These are phyloP conservation scores for Formica exsecta DNA, from an alignment of 1,140 invertebrate species.

Conservation along the genomic window DNA sequence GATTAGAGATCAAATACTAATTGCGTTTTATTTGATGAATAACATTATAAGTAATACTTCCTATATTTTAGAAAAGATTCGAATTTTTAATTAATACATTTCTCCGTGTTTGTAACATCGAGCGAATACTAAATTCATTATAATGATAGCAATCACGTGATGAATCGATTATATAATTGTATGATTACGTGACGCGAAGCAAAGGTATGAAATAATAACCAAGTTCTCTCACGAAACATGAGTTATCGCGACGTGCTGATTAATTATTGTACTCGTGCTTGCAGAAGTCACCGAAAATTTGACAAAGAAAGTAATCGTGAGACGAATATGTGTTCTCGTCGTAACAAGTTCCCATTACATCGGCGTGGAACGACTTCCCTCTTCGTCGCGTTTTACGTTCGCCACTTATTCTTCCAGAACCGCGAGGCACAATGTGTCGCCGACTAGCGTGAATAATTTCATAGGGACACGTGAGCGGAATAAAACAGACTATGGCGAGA, in stretches of 20 bases:
- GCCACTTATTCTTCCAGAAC: constrained; percentile 54
- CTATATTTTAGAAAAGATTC: neutral
- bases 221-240: neutral
- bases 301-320: constrained; percentile 36
- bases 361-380: neutral
- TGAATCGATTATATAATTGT: neutral
- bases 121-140: neutral
- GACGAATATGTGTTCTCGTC: constrained; percentile 17
- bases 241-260: neutral
- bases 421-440: constrained; percentile 57
- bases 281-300: constrained; percentile 32
- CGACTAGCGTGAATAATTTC: constrained; percentile 57
- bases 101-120: neutral
- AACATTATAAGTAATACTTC: neutral
- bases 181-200: neutral
- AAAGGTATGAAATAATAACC: neutral
- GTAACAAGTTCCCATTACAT: constrained; percentile 30
- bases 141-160: neutral
- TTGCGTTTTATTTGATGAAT: too few relatives aligned
- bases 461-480: constrained; percentile 52
- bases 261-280: neutral
- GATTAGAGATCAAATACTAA: neutral
- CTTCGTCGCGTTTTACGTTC: constrained; percentile 36
- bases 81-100: neutral
- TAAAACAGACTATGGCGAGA: constrained; percentile 43